phyloP scores from a whole-genome alignment of 2,113 vertebrate species.

The Ailurus styani region DNA sequence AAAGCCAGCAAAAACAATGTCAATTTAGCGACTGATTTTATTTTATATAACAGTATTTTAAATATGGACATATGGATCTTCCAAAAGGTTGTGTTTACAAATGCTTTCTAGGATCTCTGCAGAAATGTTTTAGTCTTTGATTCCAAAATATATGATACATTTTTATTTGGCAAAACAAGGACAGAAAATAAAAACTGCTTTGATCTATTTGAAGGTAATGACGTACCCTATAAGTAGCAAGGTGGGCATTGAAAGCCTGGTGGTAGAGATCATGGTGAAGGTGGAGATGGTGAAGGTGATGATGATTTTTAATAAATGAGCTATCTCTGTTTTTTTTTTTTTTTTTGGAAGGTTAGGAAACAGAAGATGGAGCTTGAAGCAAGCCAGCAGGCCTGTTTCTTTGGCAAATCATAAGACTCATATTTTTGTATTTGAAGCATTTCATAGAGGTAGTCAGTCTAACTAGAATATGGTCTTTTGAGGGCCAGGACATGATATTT shows the following conservation, averaged over 20 bases:
- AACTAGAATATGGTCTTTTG: not conserved
- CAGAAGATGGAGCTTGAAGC: not conserved
- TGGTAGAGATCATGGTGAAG: not conserved
- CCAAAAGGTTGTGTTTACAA: not conserved
- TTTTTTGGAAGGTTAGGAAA: not conserved
- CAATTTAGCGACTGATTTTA: not conserved
- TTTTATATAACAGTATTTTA: slow-evolving; percentile 7
- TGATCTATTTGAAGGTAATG: not conserved
- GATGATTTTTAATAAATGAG: not conserved
- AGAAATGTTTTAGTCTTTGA: not conserved
- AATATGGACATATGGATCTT: not conserved
- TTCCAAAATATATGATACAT: not conserved
- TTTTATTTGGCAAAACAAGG: not conserved
- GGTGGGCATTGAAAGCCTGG: not conserved
- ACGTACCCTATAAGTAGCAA: not conserved
- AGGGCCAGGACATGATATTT: not conserved
- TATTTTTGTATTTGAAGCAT: not conserved
- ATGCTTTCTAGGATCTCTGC: not conserved
- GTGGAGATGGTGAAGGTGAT: not conserved
- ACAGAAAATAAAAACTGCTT: not conserved
- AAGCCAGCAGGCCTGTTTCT: not conserved
- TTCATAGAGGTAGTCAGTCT: not conserved
- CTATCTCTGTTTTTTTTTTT: not conserved
- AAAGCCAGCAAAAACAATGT: slow-evolving; percentile 10
- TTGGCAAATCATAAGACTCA: not conserved